Evolutionary conservation across 2,888 invertebrate genomes (phyloP).

Genomic region (Busseola fusca): DNA sequence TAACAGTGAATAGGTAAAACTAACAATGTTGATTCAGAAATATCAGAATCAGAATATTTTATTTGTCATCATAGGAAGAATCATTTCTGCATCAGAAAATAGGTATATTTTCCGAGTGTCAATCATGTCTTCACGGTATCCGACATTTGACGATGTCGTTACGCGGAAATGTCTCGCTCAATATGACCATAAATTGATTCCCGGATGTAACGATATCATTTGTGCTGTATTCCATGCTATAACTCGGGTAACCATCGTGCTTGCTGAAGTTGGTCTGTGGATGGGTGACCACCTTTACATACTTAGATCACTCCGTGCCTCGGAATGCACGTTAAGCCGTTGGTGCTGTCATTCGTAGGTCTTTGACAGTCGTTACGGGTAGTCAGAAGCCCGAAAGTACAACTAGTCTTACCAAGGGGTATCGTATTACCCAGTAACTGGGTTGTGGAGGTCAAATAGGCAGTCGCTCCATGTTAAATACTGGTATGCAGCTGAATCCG

Average conservation of each 20-base stretch:
- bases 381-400: too few relatives aligned
- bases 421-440: too few relatives aligned
- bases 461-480: too few relatives aligned
- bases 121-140: slow-evolving; percentile 6
- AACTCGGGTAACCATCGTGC: not conserved
- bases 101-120: slow-evolving; percentile 29
- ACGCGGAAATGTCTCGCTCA: slow-evolving; percentile 13
- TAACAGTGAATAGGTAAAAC: not conserved
- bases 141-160: slow-evolving; percentile 30
- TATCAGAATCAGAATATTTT: not conserved
- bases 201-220: slow-evolving; percentile 11
- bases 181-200: slow-evolving; percentile 21
- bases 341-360: too few relatives aligned
- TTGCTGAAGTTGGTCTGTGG: too few relatives aligned
- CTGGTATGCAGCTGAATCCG: too few relatives aligned
- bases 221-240: not conserved
- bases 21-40: not conserved
- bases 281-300: too few relatives aligned
- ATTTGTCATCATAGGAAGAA: not conserved
- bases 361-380: too few relatives aligned
- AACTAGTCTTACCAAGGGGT: too few relatives aligned
- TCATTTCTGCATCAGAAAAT: slow-evolving; percentile 6
- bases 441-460: too few relatives aligned
- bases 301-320: too few relatives aligned
- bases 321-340: too few relatives aligned